Conservation (phyloP, 2,888 invertebrate genomes). For the Cheilosia variabilis region DNA sequence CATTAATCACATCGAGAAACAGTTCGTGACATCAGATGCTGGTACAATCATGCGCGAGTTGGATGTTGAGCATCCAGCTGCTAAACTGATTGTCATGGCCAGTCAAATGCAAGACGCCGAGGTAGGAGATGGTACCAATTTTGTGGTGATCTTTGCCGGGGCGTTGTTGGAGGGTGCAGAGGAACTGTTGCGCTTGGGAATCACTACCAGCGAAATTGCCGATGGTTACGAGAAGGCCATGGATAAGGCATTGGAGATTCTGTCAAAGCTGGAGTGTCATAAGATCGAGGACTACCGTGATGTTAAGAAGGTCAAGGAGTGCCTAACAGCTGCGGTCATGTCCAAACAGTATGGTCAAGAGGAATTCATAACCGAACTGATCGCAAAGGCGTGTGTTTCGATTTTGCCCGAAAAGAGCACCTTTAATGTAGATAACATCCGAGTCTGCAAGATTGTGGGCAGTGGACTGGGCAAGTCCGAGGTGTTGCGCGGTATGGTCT, state of each 20-base stretch:
- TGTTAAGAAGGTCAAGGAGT: slow-evolving; percentile 88
- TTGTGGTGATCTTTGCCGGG: slow-evolving; percentile 97
- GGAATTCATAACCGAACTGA: slow-evolving; percentile 93
- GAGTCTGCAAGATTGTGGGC: slow-evolving; percentile 94
- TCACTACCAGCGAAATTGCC: slow-evolving; percentile 98
- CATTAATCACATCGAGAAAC: slow-evolving; percentile 99
- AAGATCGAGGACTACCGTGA: slow-evolving; percentile 89
- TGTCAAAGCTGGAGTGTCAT: slow-evolving; percentile 91
- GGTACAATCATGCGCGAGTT: slow-evolving; percentile 98
- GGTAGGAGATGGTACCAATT: slow-evolving; percentile 99
- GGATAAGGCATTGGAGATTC: slow-evolving; percentile 94
- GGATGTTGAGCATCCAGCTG: slow-evolving; percentile 99
- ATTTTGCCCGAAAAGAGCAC: slow-evolving; percentile 93
- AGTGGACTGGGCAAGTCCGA: slow-evolving; percentile 91
- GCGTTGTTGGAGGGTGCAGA: slow-evolving; percentile 96
- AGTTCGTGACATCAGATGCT: slow-evolving; percentile 99
- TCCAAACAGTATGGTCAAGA: slow-evolving; percentile 99
- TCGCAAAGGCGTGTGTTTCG: slow-evolving; percentile 94
- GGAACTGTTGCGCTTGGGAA: slow-evolving; percentile 95
- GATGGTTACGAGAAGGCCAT: slow-evolving; percentile 97
- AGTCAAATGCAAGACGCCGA: slow-evolving; percentile 99
- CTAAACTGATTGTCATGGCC: slow-evolving; percentile 97
- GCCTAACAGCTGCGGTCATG: slow-evolving; percentile 93
- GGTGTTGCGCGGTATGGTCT: slow-evolving; percentile 98
- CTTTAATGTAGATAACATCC: slow-evolving; percentile 98